Evolutionary conservation across 2,888 invertebrate genomes (phyloP).

Genomic region (Lydus trimaculatus): DNA sequence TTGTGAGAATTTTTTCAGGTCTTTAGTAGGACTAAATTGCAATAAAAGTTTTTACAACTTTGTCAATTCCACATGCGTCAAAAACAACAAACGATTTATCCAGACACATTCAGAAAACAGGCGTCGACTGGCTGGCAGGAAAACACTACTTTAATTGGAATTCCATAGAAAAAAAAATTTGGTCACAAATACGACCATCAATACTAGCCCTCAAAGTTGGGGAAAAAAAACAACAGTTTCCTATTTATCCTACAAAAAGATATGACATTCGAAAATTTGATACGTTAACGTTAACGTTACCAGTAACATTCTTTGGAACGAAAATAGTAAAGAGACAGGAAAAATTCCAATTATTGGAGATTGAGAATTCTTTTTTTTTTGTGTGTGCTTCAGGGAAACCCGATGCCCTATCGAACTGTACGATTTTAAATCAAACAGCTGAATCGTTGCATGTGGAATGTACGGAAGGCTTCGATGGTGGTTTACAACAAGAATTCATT

Average conservation of each 20-base stretch:
- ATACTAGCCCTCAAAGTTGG: not conserved
- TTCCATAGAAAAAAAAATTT: not conserved
- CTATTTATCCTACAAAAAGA: not conserved
- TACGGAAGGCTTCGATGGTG: conserved; percentile 78
- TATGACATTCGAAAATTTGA: not conserved
- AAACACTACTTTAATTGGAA: conserved; percentile 2
- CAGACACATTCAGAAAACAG: not conserved
- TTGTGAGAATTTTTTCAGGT: not conserved
- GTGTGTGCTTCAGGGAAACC: conserved; percentile 68
- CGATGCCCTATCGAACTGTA: conserved; percentile 76
- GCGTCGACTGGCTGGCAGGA: not conserved
- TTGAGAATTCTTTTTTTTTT: not conserved
- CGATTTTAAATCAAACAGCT: conserved; percentile 75
- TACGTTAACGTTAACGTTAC: not conserved
- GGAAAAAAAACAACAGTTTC: not conserved
- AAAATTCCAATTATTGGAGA: too few species aligned
- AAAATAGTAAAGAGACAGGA: too few species aligned
- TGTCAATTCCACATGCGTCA: not conserved
- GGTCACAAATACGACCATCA: not conserved
- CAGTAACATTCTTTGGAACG: not conserved
- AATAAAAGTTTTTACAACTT: conserved; percentile 9
- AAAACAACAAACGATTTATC: conserved; percentile 3
- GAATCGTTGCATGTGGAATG: conserved; percentile 77
- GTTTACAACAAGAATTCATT: conserved; percentile 75
- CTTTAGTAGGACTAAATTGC: conserved; percentile 4